Percentiles rank a stretch among this genome's conserved stretches.
Evolutionary conservation across 2,888 invertebrate species (phyloP).

Genomic region (Noctua comes): DNA sequence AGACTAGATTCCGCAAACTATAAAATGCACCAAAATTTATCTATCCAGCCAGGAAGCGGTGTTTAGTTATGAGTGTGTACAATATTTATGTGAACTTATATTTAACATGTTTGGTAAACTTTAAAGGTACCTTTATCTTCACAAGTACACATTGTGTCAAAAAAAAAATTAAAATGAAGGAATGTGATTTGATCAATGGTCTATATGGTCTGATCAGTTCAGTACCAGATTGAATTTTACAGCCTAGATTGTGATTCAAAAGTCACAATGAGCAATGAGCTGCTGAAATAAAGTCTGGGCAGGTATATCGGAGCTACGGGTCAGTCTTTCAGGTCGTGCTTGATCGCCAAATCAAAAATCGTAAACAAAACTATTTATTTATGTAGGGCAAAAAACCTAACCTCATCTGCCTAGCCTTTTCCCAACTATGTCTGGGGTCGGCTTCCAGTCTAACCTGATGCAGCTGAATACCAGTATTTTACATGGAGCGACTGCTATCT

Average conservation of each 20-base stretch:
- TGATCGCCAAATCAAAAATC: neutral
- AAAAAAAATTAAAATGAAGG: neutral
- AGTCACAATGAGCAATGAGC: neutral
- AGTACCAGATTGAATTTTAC: neutral
- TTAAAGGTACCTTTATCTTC: neutral
- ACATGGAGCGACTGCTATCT: too few species aligned
- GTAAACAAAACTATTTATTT: too few species aligned
- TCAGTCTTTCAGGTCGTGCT: neutral
- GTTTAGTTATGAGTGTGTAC: conserved; percentile 45
- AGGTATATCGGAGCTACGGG: neutral
- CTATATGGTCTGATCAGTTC: neutral
- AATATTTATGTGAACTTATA: conserved; percentile 3
- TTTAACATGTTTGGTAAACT: neutral
- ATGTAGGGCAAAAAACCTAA: too few species aligned
- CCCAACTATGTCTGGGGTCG: too few species aligned
- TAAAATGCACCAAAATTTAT: conserved; percentile 76
- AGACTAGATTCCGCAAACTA: conserved; percentile 69
- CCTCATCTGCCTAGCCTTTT: too few species aligned
- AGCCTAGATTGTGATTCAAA: neutral
- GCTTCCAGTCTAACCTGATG: too few species aligned
- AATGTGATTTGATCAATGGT: neutral
- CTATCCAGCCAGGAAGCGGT: conserved; percentile 51
- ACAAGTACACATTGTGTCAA: too few species aligned
- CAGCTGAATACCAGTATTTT: too few species aligned
- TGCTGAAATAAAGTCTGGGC: neutral